phyloP scores from a whole-genome alignment of 2,888 invertebrate species.

The Drosophila lacicola region DNA sequence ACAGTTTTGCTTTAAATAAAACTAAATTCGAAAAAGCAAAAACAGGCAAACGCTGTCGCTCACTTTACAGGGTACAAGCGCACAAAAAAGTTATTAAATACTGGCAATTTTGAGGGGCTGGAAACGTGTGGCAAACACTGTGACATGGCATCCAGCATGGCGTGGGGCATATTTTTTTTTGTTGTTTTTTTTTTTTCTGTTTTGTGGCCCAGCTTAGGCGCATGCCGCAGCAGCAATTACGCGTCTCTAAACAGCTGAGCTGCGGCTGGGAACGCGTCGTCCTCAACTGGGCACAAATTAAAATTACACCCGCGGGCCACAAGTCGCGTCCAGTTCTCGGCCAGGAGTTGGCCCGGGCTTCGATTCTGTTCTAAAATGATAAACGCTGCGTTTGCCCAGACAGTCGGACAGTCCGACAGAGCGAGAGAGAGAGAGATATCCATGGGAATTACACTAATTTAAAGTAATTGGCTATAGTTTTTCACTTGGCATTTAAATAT shows the following conservation, averaged over 20 bases:
- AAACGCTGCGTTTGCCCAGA: slow-evolving; percentile 45
- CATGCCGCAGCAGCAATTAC: slow-evolving; percentile 70
- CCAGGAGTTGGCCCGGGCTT: slow-evolving; percentile 10
- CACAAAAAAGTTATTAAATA: slow-evolving; percentile 70
- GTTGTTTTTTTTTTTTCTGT: slow-evolving; percentile 13
- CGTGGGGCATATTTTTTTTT: slow-evolving; percentile 37
- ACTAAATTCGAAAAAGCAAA: not conserved
- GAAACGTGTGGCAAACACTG: slow-evolving; percentile 60
- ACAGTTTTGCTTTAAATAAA: not conserved
- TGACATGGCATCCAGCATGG: slow-evolving; percentile 69
- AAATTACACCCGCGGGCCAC: slow-evolving; percentile 82
- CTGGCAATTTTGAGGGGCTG: slow-evolving; percentile 39
- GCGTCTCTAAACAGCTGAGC: slow-evolving; percentile 73
- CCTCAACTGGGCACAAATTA: slow-evolving; percentile 72
- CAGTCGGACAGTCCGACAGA: slow-evolving; percentile 22
- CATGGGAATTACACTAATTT: slow-evolving; percentile 85
- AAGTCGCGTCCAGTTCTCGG: slow-evolving; percentile 12
- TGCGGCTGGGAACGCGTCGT: slow-evolving; percentile 9
- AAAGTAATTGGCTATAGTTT: slow-evolving; percentile 84
- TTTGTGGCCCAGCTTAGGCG: slow-evolving; percentile 55
- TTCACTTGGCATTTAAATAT: slow-evolving; percentile 83
- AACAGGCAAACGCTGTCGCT: not conserved
- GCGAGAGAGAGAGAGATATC: slow-evolving; percentile 20
- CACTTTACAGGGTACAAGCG: slow-evolving; percentile 39
- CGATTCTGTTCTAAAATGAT: slow-evolving; percentile 50